Conservation (phyloP, 2,113 vertebrate genomes). For the Morone saxatilis region DNA sequence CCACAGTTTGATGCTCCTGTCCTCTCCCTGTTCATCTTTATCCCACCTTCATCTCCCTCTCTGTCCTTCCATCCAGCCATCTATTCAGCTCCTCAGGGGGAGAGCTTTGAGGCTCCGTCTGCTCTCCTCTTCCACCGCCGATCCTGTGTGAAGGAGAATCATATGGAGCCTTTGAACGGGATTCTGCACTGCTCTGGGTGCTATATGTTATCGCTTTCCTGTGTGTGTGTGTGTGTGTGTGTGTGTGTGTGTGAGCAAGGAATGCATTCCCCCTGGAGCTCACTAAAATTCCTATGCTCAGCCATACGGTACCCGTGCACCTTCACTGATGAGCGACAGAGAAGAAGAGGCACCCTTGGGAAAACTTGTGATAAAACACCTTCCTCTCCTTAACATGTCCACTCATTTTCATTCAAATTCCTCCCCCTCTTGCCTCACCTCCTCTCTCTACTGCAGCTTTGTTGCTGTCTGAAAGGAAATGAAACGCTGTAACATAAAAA, state of each 20-base stretch:
- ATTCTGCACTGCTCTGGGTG: slow-evolving; percentile 37
- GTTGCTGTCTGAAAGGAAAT: slow-evolving; percentile 40
- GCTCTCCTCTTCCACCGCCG: slow-evolving; percentile 10
- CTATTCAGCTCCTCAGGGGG: slow-evolving; percentile 45
- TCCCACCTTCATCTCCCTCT: slow-evolving; percentile 61
- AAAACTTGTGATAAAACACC: slow-evolving; percentile 56
- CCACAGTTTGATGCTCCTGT: slow-evolving; percentile 58
- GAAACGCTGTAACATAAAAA: slow-evolving; percentile 46
- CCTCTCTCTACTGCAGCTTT: slow-evolving; percentile 39
- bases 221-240: slow-evolving; percentile 19
- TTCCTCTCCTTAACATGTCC: slow-evolving; percentile 50
- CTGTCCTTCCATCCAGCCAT: slow-evolving; percentile 53
- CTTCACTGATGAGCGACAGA: slow-evolving; percentile 18
- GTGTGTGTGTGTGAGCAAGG: slow-evolving; percentile 18
- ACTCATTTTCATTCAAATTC: slow-evolving; percentile 38
- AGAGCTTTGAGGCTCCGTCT: slow-evolving; percentile 53
- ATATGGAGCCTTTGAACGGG: slow-evolving; percentile 59
- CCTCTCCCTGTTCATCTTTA: slow-evolving; percentile 58
- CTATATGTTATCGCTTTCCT: slow-evolving; percentile 42
- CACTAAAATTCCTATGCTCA: slow-evolving; percentile 40
- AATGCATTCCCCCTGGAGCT: slow-evolving; percentile 48
- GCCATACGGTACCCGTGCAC: slow-evolving; percentile 17
- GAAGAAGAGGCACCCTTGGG: slow-evolving; percentile 41
- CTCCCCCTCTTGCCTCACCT: no score
- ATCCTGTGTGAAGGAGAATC: slow-evolving; percentile 60